These are phyloP conservation scores for Oreochromis grahami DNA, from an alignment of 2,797 vertebrate genomes.

Conservation along the genomic window DNA sequence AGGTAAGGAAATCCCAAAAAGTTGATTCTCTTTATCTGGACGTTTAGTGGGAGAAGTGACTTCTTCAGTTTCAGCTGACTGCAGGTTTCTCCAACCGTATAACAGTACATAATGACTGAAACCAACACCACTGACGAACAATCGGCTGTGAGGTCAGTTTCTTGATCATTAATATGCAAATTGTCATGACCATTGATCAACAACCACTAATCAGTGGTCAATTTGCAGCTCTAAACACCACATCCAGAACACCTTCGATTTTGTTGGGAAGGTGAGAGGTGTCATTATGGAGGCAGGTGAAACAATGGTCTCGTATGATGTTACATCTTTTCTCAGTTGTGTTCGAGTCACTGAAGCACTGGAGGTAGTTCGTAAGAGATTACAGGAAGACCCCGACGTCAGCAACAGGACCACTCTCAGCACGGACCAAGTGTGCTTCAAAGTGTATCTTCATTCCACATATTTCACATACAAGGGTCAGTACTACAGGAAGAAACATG, in stretches of 20 bases:
- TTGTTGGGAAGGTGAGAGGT: not conserved
- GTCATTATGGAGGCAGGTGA: not conserved
- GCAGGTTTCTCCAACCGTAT: not conserved
- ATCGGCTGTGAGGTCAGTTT: not conserved
- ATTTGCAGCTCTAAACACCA: not conserved
- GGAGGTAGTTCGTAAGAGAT: not conserved
- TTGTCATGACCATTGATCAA: not conserved
- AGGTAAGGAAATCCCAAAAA: not conserved
- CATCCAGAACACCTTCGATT: not conserved
- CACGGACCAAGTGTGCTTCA: not conserved
- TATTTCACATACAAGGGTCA: not conserved
- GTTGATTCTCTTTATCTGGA: not conserved
- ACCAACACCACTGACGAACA: not conserved
- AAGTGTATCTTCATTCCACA: not conserved
- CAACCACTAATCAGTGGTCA: not conserved
- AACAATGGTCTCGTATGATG: not conserved
- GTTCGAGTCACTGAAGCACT: not conserved
- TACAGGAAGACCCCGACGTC: not conserved
- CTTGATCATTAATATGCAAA: not conserved
- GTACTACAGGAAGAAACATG: not conserved
- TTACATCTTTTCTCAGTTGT: not conserved
- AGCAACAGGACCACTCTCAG: not conserved
- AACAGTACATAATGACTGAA: not conserved
- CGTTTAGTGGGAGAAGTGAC: not conserved
- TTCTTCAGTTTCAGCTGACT: not conserved